Base-by-base conservation (phyloP, 2,113 vertebrate species). In the Lipotes vexillifer region DNA sequence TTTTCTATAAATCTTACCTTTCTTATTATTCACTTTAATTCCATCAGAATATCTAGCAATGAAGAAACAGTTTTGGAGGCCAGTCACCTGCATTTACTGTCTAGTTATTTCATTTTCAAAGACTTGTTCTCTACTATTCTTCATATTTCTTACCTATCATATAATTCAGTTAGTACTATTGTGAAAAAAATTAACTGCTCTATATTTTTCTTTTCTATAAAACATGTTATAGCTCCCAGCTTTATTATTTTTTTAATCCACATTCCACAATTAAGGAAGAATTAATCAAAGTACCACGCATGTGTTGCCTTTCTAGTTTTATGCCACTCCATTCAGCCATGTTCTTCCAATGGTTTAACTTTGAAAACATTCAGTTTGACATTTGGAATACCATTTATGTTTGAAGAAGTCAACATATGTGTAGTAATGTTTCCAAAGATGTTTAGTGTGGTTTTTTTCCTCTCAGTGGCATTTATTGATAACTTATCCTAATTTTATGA, bases 361-460 rank as follows among this genome's bases (percentile, higher is more conserved):
- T 74, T 66, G 11, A 44, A 97, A 91, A 93, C 61, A 9, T 92
- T 97, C 38, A 74, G 4, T 36, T 87, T 95, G 68, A 69, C n/a
- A 72, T 72, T 86, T 96, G 23, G 8, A 95, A 86, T 69, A 38
- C 23, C 31, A 71, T 49, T 95, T 95, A 59, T 46, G 61, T 68
- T 68, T 97, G 38, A 93, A n/a, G 31, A 91, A 87, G 13, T 72
- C 36, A 75, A 77, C n/a, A 78, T 68, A 57, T 36, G 21, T 52
- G 36, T 49, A 63, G 68, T 88, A 49, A 69, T 92, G 5, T 93
- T 96, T 92, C 61, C 31, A 93, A 81, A 89, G 29, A 52, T 55
- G 31, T 25, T 88, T 88, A 36, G 3, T 68, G 4, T 61, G 5
- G 0, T 33, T 75, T 1, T 59, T 59, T 49, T 75, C 86, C 68